phyloP scores from a whole-genome alignment of 2,797 vertebrate species.

The Acrossocheilus fasciatus region DNA sequence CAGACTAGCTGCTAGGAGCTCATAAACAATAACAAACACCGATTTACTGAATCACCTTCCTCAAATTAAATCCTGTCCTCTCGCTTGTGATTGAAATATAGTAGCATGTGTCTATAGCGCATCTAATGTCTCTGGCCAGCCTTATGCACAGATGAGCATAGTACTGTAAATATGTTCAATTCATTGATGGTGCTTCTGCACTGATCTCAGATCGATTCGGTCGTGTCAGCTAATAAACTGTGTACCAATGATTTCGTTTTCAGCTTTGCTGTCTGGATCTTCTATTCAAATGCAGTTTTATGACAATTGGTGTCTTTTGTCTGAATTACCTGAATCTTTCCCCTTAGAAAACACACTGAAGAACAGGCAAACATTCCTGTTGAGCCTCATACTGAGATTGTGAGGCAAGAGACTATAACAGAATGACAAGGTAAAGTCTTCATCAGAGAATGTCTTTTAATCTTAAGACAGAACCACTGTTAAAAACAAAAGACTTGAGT shows the following conservation, averaged over 20 bases:
- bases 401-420: conserved; percentile 34
- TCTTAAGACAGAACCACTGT: background rate
- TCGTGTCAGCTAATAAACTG: background rate
- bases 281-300: background rate
- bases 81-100: background rate
- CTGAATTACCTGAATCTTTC: background rate
- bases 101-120: background rate
- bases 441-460: background rate
- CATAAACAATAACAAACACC: conserved; percentile 38
- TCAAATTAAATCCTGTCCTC: background rate
- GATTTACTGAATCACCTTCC: no score
- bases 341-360: background rate
- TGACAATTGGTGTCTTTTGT: background rate
- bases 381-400: conserved; percentile 37
- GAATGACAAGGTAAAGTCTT: conserved; percentile 40
- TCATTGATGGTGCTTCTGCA: background rate
- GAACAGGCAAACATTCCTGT: background rate
- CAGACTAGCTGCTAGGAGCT: background rate
- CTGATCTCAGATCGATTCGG: background rate
- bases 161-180: background rate
- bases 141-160: background rate
- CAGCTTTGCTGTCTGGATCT: background rate
- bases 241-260: background rate
- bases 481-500: background rate
- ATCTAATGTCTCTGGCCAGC: background rate